Percentiles rank a stretch among this genome's conserved stretches.
These are phyloP conservation scores for Mycalesis mineus DNA, from an alignment of 2,888 invertebrate genomes.

Conservation along the genomic window DNA sequence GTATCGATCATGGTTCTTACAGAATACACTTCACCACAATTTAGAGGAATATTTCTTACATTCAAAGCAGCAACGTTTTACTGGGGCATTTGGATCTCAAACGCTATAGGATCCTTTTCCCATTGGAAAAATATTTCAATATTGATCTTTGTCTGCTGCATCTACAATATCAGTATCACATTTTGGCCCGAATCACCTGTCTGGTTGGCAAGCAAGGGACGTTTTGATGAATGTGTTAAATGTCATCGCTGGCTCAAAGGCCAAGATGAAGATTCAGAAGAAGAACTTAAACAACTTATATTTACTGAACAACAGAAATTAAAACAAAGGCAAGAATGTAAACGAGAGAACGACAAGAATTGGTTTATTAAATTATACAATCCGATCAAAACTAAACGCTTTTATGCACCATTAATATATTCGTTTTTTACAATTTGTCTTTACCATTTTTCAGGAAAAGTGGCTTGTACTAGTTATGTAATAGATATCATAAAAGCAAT, in stretches of 20 bases:
- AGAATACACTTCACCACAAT: no score
- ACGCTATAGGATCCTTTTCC: slow-evolving; percentile 38
- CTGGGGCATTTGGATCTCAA: slow-evolving; percentile 41
- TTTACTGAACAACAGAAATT: slow-evolving; percentile 1
- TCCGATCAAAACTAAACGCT: slow-evolving; percentile 7
- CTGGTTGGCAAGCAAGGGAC: slow-evolving; percentile 17
- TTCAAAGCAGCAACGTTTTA: slow-evolving; percentile 37
- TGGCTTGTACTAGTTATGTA: slow-evolving; percentile 29
- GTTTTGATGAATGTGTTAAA: slow-evolving; percentile 26
- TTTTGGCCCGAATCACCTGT: slow-evolving; percentile 20
- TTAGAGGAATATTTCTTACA: slow-evolving; percentile 36
- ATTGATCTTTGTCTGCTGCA: slow-evolving; percentile 21
- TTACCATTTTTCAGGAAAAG: slow-evolving; percentile 30
- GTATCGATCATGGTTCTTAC: no score
- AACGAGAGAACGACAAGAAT: slow-evolving; percentile 15
- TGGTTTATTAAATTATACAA: background rate
- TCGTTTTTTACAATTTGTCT: slow-evolving; percentile 15
- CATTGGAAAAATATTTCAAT: slow-evolving; percentile 38
- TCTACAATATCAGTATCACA: slow-evolving; percentile 10
- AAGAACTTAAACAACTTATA: slow-evolving; percentile 23
- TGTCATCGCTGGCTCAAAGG: slow-evolving; percentile 31
- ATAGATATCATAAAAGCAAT: slow-evolving; percentile 32
- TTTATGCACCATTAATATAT: slow-evolving; percentile 22
- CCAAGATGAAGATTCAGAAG: slow-evolving; percentile 21
- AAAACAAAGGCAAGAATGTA: slow-evolving; percentile 33